These are phyloP conservation scores for Pachymerium ferrugineum DNA, from an alignment of 2,888 invertebrate species.

Conservation along the genomic window DNA sequence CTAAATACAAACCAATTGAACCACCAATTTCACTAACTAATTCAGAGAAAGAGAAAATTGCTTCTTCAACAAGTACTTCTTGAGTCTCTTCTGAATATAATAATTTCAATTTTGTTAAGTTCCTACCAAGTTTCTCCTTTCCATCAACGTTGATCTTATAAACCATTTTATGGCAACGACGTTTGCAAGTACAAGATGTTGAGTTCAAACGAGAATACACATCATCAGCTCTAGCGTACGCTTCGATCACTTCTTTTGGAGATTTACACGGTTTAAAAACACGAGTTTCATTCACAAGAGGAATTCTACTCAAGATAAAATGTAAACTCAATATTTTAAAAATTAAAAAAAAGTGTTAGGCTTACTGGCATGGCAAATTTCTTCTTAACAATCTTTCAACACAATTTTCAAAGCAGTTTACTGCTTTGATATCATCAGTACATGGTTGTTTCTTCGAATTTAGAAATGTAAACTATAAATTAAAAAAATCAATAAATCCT, in stretches of 20 bases:
- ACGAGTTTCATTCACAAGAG: background rate
- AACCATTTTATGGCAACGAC: background rate
- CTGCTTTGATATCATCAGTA: background rate
- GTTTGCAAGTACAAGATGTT: background rate
- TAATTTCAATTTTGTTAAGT: background rate
- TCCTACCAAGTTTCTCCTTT: background rate
- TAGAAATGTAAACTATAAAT: background rate
- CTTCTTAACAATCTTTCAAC: background rate
- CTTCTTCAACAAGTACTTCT: background rate
- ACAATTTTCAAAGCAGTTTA: background rate
- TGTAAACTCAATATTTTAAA: background rate
- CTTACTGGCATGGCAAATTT: background rate
- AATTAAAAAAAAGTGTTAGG: background rate
- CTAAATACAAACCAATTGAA: background rate
- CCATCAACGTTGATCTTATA: background rate
- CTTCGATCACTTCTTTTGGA: background rate
- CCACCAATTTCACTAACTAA: background rate
- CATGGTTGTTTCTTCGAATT: background rate
- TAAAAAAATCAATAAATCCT: background rate
- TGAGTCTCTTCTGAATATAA: background rate
- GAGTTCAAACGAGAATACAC: background rate
- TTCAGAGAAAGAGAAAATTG: background rate
- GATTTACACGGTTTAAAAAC: background rate
- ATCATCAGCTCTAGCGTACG: background rate
- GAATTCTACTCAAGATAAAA: background rate